phyloP scores from a whole-genome alignment of 23 tunicate genomes.

The Oikopleura albicans region DNA sequence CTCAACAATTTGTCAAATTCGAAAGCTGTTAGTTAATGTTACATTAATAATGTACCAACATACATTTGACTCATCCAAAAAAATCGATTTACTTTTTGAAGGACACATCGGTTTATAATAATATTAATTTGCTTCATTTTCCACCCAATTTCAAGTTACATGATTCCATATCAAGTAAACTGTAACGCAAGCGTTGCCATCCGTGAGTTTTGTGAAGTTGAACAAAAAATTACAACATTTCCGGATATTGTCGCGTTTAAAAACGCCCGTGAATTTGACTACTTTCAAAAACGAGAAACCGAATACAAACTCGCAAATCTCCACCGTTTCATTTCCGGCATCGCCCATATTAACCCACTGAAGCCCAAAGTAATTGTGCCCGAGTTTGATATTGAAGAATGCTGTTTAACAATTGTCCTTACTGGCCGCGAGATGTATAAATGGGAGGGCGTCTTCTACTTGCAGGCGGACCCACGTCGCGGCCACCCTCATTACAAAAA shows the following conservation, averaged over 20 bases:
- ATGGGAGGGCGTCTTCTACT: neutral
- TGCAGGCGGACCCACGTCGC: neutral
- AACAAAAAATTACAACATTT: neutral
- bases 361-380: neutral
- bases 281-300: neutral
- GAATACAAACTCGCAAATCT: neutral
- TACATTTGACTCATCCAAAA: too few species aligned
- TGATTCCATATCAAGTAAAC: neutral
- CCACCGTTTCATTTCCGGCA: neutral
- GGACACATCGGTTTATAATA: too few species aligned
- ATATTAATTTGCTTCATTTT: too few species aligned
- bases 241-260: neutral
- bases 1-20: too few species aligned
- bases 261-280: neutral
- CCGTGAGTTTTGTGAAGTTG: neutral
- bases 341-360: neutral
- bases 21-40: too few species aligned
- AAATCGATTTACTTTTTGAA: too few species aligned
- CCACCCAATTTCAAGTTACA: neutral
- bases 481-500: neutral
- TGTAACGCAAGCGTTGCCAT: neutral
- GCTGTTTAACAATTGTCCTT: neutral
- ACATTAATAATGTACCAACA: too few species aligned
- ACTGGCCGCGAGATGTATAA: neutral
- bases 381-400: neutral